phyloP scores from a whole-genome alignment of 2,113 vertebrate genomes.

The Astur gentilis region DNA sequence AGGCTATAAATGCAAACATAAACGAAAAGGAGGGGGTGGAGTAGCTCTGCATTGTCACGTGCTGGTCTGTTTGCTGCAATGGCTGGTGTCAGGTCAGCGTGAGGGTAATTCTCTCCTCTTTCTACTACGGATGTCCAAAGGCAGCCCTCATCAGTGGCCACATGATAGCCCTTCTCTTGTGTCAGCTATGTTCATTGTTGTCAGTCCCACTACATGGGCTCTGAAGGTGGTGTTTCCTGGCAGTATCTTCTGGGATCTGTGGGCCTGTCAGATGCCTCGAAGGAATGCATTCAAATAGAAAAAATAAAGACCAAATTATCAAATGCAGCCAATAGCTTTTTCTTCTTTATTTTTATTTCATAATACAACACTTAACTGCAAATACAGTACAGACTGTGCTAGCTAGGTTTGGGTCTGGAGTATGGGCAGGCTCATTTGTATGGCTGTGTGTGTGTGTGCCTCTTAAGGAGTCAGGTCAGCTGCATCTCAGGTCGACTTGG shows the following conservation, averaged over 20 bases:
- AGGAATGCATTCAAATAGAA: not conserved
- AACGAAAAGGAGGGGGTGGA: not conserved
- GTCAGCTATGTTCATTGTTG: not conserved
- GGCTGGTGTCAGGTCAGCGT: not conserved
- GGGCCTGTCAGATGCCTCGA: not conserved
- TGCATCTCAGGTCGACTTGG: not conserved
- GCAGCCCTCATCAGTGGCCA: not conserved
- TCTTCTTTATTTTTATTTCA: not conserved
- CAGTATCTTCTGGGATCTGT: not conserved
- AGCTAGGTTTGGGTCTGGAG: not conserved
- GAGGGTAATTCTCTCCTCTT: not conserved
- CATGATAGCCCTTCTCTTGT: not conserved
- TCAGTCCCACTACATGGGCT: not conserved
- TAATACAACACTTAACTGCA: not conserved
- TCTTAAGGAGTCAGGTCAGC: not conserved
- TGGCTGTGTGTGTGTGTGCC: accelerated
- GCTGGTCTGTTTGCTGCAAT: not conserved
- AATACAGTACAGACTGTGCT: not conserved
- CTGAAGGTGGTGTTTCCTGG: not conserved
- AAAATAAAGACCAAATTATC: not conserved
- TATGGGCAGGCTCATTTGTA: not conserved
- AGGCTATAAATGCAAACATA: not conserved
- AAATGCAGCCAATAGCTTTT: not conserved
- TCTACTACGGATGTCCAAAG: not conserved
- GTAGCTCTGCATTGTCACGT: not conserved